Evolutionary conservation across 2,797 vertebrate genomes (phyloP).

Genomic region (Pitangus sulphuratus): DNA sequence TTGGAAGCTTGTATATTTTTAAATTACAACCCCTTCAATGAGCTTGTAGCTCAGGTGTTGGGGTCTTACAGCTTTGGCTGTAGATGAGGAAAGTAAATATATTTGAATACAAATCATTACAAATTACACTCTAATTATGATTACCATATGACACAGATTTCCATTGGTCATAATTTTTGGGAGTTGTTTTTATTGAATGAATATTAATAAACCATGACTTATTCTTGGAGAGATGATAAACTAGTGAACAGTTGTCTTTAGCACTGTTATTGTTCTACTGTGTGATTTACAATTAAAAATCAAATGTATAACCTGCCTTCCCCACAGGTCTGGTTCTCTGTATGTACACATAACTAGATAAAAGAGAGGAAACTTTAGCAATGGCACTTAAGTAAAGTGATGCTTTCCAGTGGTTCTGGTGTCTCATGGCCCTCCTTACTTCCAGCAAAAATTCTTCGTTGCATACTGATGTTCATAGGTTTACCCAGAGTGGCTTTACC

Average conservation of each 20-base stretch:
- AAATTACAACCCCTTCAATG: not conserved
- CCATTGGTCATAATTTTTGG: conserved; percentile 27
- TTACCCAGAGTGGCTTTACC: not conserved
- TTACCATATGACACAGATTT: not conserved
- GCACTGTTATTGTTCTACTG: not conserved
- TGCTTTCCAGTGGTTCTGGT: not conserved
- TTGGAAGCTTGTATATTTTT: not conserved
- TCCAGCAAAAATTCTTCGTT: not conserved
- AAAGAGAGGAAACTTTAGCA: not conserved
- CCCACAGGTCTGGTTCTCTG: not conserved
- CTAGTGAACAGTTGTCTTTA: conserved; percentile 11
- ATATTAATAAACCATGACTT: conserved; percentile 35
- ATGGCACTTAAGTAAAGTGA: not conserved
- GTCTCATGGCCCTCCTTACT: not conserved
- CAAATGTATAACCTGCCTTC: not conserved
- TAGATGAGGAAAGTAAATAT: conserved; percentile 10
- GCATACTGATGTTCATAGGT: not conserved
- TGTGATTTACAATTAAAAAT: not conserved
- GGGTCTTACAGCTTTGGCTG: not conserved
- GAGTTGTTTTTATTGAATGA: not conserved
- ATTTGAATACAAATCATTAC: conserved; percentile 48
- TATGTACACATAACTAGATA: not conserved
- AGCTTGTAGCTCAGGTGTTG: not conserved
- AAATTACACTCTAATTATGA: conserved; percentile 20
- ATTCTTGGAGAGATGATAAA: not conserved